These are phyloP conservation scores for Myocastor coypus DNA, from an alignment of 2,113 vertebrate species.

Conservation along the genomic window DNA sequence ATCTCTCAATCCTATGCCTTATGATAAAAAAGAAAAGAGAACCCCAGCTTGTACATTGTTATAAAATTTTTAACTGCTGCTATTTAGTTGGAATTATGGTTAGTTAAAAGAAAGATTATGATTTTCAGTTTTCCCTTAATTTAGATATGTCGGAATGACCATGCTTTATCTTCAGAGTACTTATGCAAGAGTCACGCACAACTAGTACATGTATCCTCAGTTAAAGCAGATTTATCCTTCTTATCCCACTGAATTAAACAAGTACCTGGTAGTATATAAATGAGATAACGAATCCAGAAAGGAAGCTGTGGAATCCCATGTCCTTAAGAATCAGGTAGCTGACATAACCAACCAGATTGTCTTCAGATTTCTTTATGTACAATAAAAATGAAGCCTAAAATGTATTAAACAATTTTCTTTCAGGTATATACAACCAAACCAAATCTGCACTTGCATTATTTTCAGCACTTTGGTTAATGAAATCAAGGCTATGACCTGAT, in stretches of 20 bases:
- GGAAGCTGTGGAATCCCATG: neutral
- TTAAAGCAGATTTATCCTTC: neutral
- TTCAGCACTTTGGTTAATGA: neutral
- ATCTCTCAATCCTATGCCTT: neutral
- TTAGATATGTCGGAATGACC: neutral
- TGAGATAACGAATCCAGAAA: neutral
- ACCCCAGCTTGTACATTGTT: neutral
- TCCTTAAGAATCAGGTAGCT: neutral
- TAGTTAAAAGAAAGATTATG: neutral
- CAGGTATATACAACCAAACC: neutral
- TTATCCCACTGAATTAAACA: neutral
- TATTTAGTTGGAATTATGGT: slow-evolving; percentile 12
- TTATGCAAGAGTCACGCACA: neutral
- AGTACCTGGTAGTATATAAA: neutral
- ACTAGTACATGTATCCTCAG: neutral
- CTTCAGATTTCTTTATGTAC: neutral
- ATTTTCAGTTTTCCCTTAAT: slow-evolving; percentile 18
- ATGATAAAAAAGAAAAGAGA: neutral
- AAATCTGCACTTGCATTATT: neutral
- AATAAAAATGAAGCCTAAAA: slow-evolving; percentile 2
- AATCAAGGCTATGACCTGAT: slow-evolving; percentile 19
- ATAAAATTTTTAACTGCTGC: neutral
- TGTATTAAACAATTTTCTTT: slow-evolving; percentile 11
- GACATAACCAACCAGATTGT: neutral
- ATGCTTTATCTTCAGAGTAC: neutral